These are phyloP conservation scores for Sebastes schlegelii DNA, from an alignment of 2,113 vertebrate genomes.

Conservation along the genomic window DNA sequence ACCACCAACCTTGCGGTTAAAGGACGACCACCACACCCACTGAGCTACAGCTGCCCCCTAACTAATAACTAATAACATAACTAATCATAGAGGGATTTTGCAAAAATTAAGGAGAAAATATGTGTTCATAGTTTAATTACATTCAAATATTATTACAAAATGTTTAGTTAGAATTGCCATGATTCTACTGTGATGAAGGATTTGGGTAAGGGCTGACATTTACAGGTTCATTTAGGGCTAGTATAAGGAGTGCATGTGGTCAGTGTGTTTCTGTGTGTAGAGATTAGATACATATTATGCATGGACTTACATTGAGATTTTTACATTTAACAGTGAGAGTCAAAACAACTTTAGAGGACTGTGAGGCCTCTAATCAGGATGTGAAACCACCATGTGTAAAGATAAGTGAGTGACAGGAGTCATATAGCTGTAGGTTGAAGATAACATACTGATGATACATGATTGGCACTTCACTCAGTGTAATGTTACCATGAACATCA, in stretches of 20 bases:
- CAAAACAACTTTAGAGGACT: slow-evolving; percentile 2
- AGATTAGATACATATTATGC: background rate
- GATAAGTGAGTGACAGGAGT: slow-evolving; percentile 53
- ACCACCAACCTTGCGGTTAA: too few species aligned
- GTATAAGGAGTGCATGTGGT: background rate
- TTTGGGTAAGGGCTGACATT: background rate
- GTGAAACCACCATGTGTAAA: slow-evolving; percentile 1
- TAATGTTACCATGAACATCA: slow-evolving; percentile 54
- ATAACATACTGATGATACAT: slow-evolving; percentile 23
- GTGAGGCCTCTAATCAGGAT: slow-evolving; percentile 12
- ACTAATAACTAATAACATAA: background rate
- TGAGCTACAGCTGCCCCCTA: too few species aligned
- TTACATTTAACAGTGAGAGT: background rate
- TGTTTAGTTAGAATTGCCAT: background rate
- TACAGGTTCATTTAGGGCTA: background rate
- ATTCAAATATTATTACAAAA: background rate
- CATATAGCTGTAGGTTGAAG: slow-evolving; percentile 36
- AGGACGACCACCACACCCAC: too few species aligned
- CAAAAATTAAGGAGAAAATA: background rate
- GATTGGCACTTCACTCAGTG: slow-evolving; percentile 36
- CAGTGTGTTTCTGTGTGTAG: background rate
- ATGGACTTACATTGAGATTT: slow-evolving; percentile 4
- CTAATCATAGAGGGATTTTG: background rate
- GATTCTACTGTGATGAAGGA: background rate
- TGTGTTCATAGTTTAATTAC: background rate